Evolutionary conservation across 35 echinoderm and acorn worm genomes (phyloP), one percentile per base, ranked within the genome.

Genomic region (Stichopus chloronotus): DNA sequence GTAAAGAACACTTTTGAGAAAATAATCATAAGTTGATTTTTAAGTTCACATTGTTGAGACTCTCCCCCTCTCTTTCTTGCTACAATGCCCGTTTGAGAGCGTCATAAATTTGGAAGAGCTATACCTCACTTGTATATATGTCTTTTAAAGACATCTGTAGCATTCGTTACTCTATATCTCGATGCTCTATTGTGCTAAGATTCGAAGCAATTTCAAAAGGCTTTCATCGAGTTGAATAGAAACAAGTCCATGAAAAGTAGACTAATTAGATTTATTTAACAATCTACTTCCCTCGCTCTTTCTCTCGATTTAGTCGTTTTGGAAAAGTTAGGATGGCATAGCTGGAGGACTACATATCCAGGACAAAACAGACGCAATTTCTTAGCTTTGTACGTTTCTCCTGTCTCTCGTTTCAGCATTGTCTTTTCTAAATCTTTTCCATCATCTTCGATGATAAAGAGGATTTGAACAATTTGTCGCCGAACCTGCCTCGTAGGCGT

Each of bases 191-290:
- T 21, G 22, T 19, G 5, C 22, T 21, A 19, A 6, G 14, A 79
- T 21, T 19, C 14, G 14, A 19, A 79, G 14, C 77, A 79, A 21
- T 13, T 17, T 78, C 21, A 78, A 20, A 79, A 19, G 77, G 14
- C 14, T 52, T 79, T 13, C 5, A 8, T 79, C 22, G 14, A 79
- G 22, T 79, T 13, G 77, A 79, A 79, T 23, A 21, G 22, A 79
- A 21, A 79, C 22, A 43, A 43, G 30, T 5, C 22, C 77, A 79
- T 53, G 43, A 24, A 83, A 83, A 13, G 8, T 24, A 2, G 16
- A 83, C 80, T 83, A 83, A 83, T 83, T 83, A 83, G 53, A 17
- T 83, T 83, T 83, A 43, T 83, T 83, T 83, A 83, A 52, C 80
- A 56, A 76, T 43, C 30, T 43, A 43, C 30, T 43, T 43, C 30